Conservation (phyloP, 2,797 vertebrate species). For the Cuculus canorus region DNA sequence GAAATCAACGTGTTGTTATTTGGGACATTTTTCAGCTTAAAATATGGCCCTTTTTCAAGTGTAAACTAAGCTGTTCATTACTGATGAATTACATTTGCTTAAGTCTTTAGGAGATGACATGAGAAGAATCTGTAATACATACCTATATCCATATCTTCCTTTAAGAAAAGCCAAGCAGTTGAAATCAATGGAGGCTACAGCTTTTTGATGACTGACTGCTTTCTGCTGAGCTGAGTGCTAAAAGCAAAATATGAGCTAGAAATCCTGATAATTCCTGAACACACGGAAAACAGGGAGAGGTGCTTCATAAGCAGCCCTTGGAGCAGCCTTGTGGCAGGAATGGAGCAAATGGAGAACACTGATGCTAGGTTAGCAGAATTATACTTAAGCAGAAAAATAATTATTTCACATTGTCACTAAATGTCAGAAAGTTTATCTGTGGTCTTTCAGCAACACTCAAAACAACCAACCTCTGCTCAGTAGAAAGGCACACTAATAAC, state of each 20-base stretch:
- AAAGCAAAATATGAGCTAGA: not conserved
- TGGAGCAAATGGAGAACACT: not conserved
- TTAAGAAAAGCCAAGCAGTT: not conserved
- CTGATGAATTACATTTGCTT: not conserved
- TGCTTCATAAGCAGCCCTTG: not conserved
- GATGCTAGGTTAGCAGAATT: not conserved
- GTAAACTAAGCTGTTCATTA: not conserved
- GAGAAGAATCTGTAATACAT: not conserved
- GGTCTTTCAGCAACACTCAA: not conserved
- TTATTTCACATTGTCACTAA: not conserved
- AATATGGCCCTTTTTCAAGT: not conserved
- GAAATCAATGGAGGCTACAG: not conserved
- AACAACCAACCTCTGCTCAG: not conserved
- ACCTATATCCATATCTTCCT: not conserved
- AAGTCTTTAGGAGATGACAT: not conserved
- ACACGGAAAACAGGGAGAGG: not conserved
- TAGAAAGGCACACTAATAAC: not conserved
- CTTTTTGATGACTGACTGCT: not conserved
- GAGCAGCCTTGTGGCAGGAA: conserved; percentile 45
- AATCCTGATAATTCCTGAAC: not conserved
- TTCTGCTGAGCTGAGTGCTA: not conserved
- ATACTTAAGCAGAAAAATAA: not conserved
- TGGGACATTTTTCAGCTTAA: not conserved
- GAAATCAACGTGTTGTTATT: not conserved
- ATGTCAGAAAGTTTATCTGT: not conserved